Conservation (phyloP, 2,797 vertebrate species). For the Spinibarbus caldwelli region DNA sequence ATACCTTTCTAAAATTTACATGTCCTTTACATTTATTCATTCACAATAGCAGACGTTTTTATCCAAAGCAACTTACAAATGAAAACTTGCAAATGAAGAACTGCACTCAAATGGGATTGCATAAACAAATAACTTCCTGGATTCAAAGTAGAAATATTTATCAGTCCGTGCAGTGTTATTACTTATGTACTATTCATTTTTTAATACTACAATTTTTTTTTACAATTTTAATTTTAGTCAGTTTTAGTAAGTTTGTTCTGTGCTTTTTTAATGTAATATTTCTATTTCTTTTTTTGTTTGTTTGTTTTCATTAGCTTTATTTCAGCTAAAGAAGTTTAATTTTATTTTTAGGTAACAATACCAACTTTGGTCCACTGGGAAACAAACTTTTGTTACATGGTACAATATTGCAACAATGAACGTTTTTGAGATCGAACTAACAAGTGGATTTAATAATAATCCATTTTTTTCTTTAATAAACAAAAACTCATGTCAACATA, state of each 20-base stretch:
- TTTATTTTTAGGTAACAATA: not conserved
- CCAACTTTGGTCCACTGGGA: not conserved
- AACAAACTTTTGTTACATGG: not conserved
- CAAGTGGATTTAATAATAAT: not conserved
- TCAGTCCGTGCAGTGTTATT: not conserved
- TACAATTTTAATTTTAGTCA: not conserved
- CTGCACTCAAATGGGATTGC: not conserved
- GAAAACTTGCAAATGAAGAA: constrained; percentile 1
- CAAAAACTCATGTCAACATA: not conserved
- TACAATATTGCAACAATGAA: no score
- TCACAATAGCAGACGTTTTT: not conserved
- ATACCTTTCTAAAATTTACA: constrained; percentile 9
- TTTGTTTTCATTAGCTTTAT: not conserved
- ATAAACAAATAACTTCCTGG: not conserved
- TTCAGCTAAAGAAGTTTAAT: not conserved
- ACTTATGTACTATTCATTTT: not conserved
- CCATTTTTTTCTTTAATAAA: not conserved
- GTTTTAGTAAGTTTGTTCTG: not conserved
- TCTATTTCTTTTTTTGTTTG: not conserved
- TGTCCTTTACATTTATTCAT: not conserved
- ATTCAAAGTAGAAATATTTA: not conserved
- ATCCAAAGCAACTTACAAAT: constrained; percentile 6
- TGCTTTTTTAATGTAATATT: not conserved
- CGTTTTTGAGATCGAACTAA: not conserved
- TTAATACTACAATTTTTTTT: not conserved